phyloP scores from a whole-genome alignment of 2,888 invertebrate genomes.

The Osedax fenrisi region DNA sequence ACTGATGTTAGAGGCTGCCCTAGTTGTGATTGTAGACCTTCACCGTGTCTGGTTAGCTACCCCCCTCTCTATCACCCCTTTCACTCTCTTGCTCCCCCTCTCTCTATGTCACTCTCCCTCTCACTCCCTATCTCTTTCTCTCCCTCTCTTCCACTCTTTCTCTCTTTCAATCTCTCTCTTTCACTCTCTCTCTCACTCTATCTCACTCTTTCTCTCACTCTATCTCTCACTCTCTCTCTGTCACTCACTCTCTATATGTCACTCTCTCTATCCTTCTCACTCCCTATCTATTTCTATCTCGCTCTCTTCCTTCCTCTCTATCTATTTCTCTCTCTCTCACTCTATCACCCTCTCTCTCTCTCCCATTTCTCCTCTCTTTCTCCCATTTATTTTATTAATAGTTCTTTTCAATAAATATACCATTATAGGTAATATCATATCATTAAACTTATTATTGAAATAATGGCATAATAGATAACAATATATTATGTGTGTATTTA shows the following conservation, averaged over 20 bases:
- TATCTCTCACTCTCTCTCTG: conserved; percentile 15
- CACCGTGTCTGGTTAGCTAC: background rate
- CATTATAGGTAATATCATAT: too few relatives aligned
- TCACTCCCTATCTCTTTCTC: conserved; percentile 15
- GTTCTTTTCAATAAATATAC: too few relatives aligned
- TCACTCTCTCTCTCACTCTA: background rate
- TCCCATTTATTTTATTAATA: conserved; percentile 1
- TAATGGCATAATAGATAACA: too few relatives aligned
- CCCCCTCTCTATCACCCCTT: too few relatives aligned
- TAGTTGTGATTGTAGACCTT: background rate
- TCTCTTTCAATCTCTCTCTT: conserved; percentile 2
- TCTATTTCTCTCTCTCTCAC: background rate
- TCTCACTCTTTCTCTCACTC: conserved; percentile 2
- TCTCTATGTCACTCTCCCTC: conserved; percentile 21
- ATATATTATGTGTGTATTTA: too few relatives aligned
- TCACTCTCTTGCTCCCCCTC: conserved; percentile 25
- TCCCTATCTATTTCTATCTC: conserved; percentile 18
- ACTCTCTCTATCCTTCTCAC: conserved; percentile 15
- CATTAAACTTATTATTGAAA: too few relatives aligned
- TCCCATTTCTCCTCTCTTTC: background rate
- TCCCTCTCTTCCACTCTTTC: background rate
- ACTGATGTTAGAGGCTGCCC: background rate
- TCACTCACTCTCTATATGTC: conserved; percentile 25
- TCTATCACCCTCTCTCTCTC: conserved; percentile 4
- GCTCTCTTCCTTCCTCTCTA: background rate